These are phyloP conservation scores for Entomobrya proxima DNA, from an alignment of 2,888 invertebrate species.

Conservation along the genomic window DNA sequence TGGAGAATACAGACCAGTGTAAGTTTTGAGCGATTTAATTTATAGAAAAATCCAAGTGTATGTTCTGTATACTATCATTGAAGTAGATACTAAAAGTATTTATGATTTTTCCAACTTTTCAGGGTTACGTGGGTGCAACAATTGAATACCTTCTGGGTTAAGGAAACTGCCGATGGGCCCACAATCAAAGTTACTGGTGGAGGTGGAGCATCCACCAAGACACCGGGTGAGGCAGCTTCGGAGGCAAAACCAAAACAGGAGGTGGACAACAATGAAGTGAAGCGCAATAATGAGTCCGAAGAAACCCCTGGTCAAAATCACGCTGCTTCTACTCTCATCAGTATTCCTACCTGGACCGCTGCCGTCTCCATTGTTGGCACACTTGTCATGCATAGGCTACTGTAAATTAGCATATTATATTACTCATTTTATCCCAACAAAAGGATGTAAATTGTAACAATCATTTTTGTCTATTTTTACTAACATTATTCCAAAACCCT, in stretches of 20 bases:
- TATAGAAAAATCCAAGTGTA: neutral
- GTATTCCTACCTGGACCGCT: neutral
- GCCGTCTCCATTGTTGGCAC: neutral
- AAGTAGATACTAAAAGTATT: neutral
- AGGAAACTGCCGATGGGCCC: slow-evolving; percentile 5
- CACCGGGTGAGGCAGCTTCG: neutral
- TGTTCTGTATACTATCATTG: neutral
- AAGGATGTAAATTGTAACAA: neutral
- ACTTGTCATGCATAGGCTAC: neutral
- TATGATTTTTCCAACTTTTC: neutral
- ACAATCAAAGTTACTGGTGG: neutral
- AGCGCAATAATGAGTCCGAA: neutral
- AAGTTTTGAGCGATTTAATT: neutral
- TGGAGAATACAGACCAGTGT: slow-evolving; percentile 47
- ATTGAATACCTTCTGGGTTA: slow-evolving; percentile 47
- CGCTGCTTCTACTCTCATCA: neutral
- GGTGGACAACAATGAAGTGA: neutral
- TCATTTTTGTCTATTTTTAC: too few relatives aligned
- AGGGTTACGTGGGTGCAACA: slow-evolving; percentile 41
- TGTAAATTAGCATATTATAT: neutral
- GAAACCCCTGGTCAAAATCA: neutral
- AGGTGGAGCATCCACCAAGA: neutral
- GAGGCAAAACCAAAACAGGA: neutral
- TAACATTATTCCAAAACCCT: too few relatives aligned
- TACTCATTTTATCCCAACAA: neutral